Evolutionary conservation across 1,140 invertebrate species (phyloP).

Genomic region (Drosophila novamexicana): DNA sequence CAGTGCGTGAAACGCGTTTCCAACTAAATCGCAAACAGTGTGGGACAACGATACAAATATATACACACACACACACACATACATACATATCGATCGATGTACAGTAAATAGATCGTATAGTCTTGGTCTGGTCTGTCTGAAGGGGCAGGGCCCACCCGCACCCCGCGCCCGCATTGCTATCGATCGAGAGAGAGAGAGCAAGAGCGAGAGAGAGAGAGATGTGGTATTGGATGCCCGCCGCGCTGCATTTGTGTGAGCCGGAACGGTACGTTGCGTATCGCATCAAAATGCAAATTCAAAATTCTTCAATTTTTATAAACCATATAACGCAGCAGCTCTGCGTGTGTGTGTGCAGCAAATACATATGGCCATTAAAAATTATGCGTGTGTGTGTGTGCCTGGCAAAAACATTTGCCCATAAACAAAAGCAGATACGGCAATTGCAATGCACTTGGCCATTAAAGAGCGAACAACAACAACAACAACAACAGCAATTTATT

Average conservation of each 20-base stretch:
- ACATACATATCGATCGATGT: background rate
- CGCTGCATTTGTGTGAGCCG: constrained; percentile 60
- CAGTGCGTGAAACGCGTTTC: constrained; percentile 50
- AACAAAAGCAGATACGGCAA: constrained; percentile 46
- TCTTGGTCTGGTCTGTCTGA: background rate
- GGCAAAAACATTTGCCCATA: constrained; percentile 28
- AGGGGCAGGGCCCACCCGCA: background rate
- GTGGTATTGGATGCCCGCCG: constrained; percentile 56
- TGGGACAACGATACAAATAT: background rate
- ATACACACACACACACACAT: background rate
- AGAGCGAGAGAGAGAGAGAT: constrained; percentile 29
- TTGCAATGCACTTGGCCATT: constrained; percentile 40
- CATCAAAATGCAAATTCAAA: constrained; percentile 22
- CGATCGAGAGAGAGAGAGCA: background rate
- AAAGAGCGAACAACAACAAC: constrained; percentile 16
- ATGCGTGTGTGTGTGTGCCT: no score
- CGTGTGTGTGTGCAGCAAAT: constrained; percentile 8
- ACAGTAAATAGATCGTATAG: constrained; percentile 3
- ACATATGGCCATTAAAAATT: constrained; percentile 10
- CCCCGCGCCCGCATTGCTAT: no score
- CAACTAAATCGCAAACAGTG: constrained; percentile 1
- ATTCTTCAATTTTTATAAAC: constrained; percentile 49
- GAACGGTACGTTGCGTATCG: constrained; percentile 62
- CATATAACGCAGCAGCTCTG: constrained; percentile 11
- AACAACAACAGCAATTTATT: background rate